Evolutionary conservation across 1,140 invertebrate species (phyloP).

Genomic region (Cepaea nemoralis): DNA sequence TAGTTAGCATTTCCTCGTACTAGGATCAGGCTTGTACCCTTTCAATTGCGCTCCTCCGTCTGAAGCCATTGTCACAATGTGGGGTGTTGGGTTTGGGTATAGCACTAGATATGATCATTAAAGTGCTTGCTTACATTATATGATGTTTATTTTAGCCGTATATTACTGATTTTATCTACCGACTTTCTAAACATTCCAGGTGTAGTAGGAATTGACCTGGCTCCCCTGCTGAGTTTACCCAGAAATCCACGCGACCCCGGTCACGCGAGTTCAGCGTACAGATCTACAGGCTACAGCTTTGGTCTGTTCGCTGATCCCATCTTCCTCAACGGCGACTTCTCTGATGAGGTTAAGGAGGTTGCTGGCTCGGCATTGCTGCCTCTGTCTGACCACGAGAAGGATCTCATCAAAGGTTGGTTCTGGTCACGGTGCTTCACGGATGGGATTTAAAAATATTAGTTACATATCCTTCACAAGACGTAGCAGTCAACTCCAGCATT

Average conservation of each 20-base stretch:
- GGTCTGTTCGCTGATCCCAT: constrained; percentile 60
- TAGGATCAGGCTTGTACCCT: too few species aligned
- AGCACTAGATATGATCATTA: neutral
- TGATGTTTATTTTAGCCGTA: neutral
- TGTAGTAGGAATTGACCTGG: constrained; percentile 57
- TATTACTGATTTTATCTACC: neutral
- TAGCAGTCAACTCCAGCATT: too few species aligned
- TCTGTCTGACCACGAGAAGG: constrained; percentile 55
- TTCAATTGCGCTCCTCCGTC: too few species aligned
- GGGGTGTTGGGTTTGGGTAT: too few species aligned
- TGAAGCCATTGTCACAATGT: too few species aligned
- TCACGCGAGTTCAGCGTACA: constrained; percentile 43
- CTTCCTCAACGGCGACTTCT: constrained; percentile 57
- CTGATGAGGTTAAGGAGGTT: constrained; percentile 51
- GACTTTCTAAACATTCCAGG: constrained; percentile 43
- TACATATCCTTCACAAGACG: too few species aligned
- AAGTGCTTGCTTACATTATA: neutral
- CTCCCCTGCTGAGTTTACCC: constrained; percentile 55
- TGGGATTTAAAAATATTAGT: too few species aligned
- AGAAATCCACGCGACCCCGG: constrained; percentile 47
- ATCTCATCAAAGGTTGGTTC: constrained; percentile 7
- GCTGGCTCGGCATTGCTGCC: constrained; percentile 30
- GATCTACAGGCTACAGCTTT: constrained; percentile 52
- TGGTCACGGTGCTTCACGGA: too few species aligned
- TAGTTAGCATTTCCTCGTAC: too few species aligned